Percentiles rank a stretch among this genome's conserved stretches.
Evolutionary conservation across 1,140 invertebrate species (phyloP).

Genomic region (Antheraea mylitta): DNA sequence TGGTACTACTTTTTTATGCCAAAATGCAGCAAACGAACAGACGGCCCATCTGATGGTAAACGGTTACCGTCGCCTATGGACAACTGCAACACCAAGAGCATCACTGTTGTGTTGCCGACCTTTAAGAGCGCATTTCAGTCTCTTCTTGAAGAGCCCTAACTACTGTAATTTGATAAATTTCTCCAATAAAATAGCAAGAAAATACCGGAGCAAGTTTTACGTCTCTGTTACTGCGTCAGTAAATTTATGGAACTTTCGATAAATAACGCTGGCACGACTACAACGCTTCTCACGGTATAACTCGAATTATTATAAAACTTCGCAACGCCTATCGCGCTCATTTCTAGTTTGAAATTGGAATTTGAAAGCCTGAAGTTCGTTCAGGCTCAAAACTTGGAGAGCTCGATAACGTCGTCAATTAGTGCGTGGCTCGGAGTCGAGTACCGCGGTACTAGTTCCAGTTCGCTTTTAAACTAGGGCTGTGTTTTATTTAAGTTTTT

Average conservation of each 20-base stretch:
- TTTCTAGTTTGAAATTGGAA: slow-evolving; percentile 61
- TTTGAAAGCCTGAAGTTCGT: slow-evolving; percentile 47
- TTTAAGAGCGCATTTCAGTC: no score
- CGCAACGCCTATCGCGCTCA: slow-evolving; percentile 36
- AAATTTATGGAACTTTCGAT: slow-evolving; percentile 6
- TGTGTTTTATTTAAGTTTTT: slow-evolving; percentile 3
- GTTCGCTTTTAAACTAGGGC: background rate
- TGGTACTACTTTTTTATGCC: no score
- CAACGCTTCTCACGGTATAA: slow-evolving; percentile 27
- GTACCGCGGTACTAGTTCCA: background rate
- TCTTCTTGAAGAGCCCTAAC: no score
- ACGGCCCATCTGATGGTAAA: no score
- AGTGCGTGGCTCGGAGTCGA: slow-evolving; percentile 31
- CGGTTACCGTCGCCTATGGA: no score
- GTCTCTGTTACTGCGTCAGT: no score
- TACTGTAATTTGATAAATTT: no score
- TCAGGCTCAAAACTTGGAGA: slow-evolving; percentile 37
- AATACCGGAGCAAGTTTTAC: no score
- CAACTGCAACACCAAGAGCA: no score
- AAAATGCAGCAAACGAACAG: no score
- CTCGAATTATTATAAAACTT: slow-evolving; percentile 22
- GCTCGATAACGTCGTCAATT: slow-evolving; percentile 60
- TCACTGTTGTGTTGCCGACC: no score
- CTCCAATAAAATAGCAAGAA: no score
- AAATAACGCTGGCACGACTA: background rate